These are phyloP conservation scores for Latheticus oryzae DNA, from an alignment of 2,888 invertebrate genomes.

Conservation along the genomic window DNA sequence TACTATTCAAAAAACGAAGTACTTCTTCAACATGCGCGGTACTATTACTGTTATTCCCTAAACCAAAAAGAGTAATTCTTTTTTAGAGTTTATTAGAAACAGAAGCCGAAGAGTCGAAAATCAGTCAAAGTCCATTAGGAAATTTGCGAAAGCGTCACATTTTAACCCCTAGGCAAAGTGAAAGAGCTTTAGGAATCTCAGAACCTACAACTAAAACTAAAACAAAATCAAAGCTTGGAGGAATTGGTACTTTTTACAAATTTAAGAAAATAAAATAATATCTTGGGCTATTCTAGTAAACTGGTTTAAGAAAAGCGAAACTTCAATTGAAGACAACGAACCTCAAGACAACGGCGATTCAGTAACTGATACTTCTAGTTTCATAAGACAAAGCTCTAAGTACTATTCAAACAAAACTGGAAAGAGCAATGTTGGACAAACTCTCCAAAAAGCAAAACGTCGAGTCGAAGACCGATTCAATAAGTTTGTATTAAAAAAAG, in stretches of 20 bases:
- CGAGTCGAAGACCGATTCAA: slow-evolving; percentile 91
- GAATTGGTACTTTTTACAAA: slow-evolving; percentile 72
- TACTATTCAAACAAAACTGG: slow-evolving; percentile 62
- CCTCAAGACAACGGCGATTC: slow-evolving; percentile 66
- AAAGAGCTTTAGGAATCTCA: slow-evolving; percentile 75
- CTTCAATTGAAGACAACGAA: slow-evolving; percentile 67
- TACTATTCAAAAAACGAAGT: slow-evolving; percentile 88
- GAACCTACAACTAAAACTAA: slow-evolving; percentile 70
- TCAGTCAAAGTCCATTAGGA: slow-evolving; percentile 82
- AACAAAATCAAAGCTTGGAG: slow-evolving; percentile 74
- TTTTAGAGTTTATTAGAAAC: slow-evolving; percentile 85
- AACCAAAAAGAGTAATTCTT: background rate
- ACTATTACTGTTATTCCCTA: background rate
- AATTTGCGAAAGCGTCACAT: slow-evolving; percentile 81
- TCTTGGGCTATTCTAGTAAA: slow-evolving; percentile 66
- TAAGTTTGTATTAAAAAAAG: slow-evolving; percentile 85
- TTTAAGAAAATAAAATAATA: background rate
- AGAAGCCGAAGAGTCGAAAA: slow-evolving; percentile 79
- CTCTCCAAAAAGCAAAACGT: slow-evolving; percentile 84
- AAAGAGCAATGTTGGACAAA: slow-evolving; percentile 71
- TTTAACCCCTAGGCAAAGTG: slow-evolving; percentile 86
- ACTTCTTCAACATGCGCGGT: slow-evolving; percentile 90
- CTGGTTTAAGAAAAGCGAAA: slow-evolving; percentile 70
- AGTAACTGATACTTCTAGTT: slow-evolving; percentile 66
- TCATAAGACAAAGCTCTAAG: slow-evolving; percentile 64